Conservation (phyloP, 2,797 vertebrate genomes). For the Gephyroberyx darwinii region DNA sequence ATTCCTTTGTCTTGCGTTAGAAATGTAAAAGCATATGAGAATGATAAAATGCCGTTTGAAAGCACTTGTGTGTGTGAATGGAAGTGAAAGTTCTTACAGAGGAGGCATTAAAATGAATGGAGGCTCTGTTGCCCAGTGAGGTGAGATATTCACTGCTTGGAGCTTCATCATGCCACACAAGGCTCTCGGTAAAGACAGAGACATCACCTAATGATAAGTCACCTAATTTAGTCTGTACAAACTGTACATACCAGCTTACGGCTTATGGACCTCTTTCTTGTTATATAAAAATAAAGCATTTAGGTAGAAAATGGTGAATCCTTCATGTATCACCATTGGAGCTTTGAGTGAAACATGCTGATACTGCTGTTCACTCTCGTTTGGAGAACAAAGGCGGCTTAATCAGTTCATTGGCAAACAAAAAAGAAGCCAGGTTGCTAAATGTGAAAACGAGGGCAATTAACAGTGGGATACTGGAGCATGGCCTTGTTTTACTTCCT, state of each 20-base stretch:
- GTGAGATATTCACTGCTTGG: not conserved
- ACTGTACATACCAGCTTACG: not conserved
- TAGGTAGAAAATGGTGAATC: not conserved
- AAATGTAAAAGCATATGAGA: slow-evolving; percentile 54
- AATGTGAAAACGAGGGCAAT: slow-evolving; percentile 63
- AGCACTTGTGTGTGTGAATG: slow-evolving; percentile 50
- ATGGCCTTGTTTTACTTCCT: slow-evolving; percentile 51
- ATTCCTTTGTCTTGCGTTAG: slow-evolving; percentile 46
- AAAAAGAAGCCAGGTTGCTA: slow-evolving; percentile 49
- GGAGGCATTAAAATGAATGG: slow-evolving; percentile 71
- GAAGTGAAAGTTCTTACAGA: slow-evolving; percentile 69
- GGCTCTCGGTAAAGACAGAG: not conserved
- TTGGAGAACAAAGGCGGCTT: slow-evolving; percentile 13
- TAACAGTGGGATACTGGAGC: slow-evolving; percentile 47
- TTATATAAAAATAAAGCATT: not conserved
- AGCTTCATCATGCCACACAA: not conserved
- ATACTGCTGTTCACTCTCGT: slow-evolving; percentile 11
- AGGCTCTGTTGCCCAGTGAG: slow-evolving; percentile 55
- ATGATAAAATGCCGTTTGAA: slow-evolving; percentile 50
- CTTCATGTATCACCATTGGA: not conserved
- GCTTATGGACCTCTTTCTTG: not conserved
- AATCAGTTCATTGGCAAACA: slow-evolving; percentile 58
- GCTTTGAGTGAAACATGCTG: not conserved
- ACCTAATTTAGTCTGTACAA: not conserved
- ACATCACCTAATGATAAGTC: no score